Conservation (phyloP, 2,797 vertebrate species). For the Anguilla megastoma region DNA sequence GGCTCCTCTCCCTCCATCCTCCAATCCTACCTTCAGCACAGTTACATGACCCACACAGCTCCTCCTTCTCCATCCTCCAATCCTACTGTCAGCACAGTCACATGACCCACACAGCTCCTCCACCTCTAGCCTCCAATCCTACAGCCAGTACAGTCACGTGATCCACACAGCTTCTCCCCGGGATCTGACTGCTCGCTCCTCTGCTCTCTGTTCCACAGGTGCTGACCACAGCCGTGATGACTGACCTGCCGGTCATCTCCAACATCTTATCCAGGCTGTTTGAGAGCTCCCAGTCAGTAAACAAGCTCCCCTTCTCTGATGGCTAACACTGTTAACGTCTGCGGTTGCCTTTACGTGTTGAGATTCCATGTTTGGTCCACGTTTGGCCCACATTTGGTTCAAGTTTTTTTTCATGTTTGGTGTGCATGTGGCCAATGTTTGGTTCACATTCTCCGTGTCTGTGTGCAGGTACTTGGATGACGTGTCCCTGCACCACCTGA, state of each 20-base stretch:
- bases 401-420: not conserved
- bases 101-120: not conserved
- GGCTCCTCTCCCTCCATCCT: not conserved
- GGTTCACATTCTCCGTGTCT: not conserved
- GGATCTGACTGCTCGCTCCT: not conserved
- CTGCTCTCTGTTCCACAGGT: constrained; percentile 71
- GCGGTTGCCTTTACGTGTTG: not conserved
- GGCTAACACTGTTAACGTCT: not conserved
- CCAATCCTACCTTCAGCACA: not conserved
- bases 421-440: not conserved
- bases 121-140: not conserved
- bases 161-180: not conserved
- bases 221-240: constrained; percentile 98
- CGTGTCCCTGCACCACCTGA: constrained; percentile 97
- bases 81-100: not conserved
- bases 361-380: not conserved
- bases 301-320: constrained; percentile 14
- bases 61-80: not conserved
- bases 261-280: constrained; percentile 96
- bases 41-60: not conserved
- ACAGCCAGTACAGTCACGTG: not conserved
- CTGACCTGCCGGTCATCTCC: constrained; percentile 94
- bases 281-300: constrained; percentile 96
- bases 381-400: not conserved
- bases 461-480: constrained; percentile 91